Base-by-base conservation (phyloP, 2,113 vertebrate genomes). In the Antechinus flavipes region DNA sequence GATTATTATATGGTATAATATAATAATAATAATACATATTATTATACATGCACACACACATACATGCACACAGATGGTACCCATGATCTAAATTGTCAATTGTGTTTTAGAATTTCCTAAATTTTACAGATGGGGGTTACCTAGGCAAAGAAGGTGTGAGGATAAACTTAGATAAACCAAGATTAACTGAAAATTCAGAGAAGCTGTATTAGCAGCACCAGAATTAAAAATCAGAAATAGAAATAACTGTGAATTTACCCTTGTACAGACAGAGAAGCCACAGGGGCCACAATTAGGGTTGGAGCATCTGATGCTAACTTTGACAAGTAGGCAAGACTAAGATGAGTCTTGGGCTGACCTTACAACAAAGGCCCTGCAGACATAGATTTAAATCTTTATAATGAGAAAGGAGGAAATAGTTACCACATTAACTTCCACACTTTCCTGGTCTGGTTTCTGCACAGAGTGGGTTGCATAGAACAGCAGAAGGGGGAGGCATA, bases 201-300 rank as follows among this genome's bases (percentile, higher is more conserved):
- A 84, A 84, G 35, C n/a, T 84, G 6, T 84, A 42, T 22, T 22
- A 42, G 91, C 23, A 93, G 35, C 5, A 46, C 26, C 6, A 61
- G 26, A 24, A 55, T 47, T 16, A 61, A 84, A 47, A 84, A 91
- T 16, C 1, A 6, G 35, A 0, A 0, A 42, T 89, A 24, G 14
- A 30, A 90, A 9, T 54, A 35, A 19, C n/a, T 5, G 30, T 35
- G 54, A 24, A 96, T 93, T 97, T 95, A 97, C 92, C 96, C 42
- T 90, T 3, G 24, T 94, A n/a, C 11, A 94, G 91, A 42, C 92
- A 89, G 92, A 93, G 56, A 93, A 97, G 61, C 54, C 68, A 84
- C n/a, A 1, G 5, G 0, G 11, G 76, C 92, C 92, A 61, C 0
- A 94, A 53, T 30, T 3, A 2, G 25, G 58, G 19, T 89, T 53